Evolutionary conservation across 2,888 invertebrate species (phyloP).

Genomic region (Pimpla rufipes): DNA sequence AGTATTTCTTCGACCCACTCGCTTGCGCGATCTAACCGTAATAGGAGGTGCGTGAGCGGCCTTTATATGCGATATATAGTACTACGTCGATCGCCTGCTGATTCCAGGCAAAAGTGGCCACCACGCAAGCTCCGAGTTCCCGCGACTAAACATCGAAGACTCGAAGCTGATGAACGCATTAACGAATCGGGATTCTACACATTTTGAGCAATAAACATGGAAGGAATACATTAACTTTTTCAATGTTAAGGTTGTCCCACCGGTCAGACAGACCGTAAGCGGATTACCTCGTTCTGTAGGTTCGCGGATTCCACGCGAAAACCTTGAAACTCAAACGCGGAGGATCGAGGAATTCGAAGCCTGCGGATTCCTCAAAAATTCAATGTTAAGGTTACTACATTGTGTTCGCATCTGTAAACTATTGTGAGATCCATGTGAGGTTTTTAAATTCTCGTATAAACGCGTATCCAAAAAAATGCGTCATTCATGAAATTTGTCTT

Average conservation of each 20-base stretch:
- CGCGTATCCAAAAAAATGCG: too few relatives aligned
- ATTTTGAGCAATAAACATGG: not conserved
- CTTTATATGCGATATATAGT: conserved; percentile 37
- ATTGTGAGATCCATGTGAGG: not conserved
- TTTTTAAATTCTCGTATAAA: not conserved
- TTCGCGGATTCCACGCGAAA: conserved; percentile 20
- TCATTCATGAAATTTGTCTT: too few relatives aligned
- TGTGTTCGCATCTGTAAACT: not conserved
- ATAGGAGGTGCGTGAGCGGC: conserved; percentile 79
- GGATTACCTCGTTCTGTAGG: conserved; percentile 30
- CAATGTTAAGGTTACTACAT: conserved; percentile 52
- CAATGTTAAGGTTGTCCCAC: conserved; percentile 26
- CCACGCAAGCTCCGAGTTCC: not conserved
- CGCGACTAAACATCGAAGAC: not conserved
- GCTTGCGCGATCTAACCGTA: conserved; percentile 75
- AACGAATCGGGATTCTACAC: not conserved
- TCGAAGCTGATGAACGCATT: not conserved
- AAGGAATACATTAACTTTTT: not conserved
- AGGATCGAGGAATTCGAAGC: not conserved
- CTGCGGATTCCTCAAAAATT: conserved; percentile 31
- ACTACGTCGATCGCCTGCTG: conserved; percentile 29
- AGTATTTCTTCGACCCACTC: conserved; percentile 71
- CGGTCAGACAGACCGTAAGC: not conserved
- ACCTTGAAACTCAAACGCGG: conserved; percentile 30
- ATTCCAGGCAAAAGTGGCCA: not conserved